phyloP scores from a whole-genome alignment of 2,888 invertebrate genomes.

The Phanerotoma sp. region DNA sequence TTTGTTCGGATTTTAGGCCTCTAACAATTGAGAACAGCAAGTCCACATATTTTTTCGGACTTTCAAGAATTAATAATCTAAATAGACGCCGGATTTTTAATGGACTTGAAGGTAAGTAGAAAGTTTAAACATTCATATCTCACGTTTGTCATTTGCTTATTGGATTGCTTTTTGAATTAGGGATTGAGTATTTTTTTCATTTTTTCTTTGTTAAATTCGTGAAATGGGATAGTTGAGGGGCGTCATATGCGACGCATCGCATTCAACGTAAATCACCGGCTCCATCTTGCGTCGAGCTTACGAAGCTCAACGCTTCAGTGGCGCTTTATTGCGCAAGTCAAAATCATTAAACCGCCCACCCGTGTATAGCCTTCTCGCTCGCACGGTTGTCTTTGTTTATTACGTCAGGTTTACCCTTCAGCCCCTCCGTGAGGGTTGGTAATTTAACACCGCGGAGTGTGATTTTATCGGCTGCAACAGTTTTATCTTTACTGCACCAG shows the following conservation, averaged over 20 bases:
- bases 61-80: too few relatives aligned
- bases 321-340: slow-evolving; percentile 26
- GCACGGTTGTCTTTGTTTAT: neutral
- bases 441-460: slow-evolving; percentile 34
- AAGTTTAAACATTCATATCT: too few relatives aligned
- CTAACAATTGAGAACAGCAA: too few relatives aligned
- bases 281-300: slow-evolving; percentile 44
- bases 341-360: slow-evolving; percentile 31
- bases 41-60: too few relatives aligned
- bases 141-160: too few relatives aligned
- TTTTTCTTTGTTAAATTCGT: neutral
- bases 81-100: too few relatives aligned
- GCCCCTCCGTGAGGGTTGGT: slow-evolving; percentile 25
- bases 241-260: neutral
- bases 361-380: neutral
- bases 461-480: slow-evolving; percentile 51
- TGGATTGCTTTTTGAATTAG: too few relatives aligned
- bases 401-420: neutral
- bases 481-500: slow-evolving; percentile 9
- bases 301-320: slow-evolving; percentile 29
- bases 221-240: neutral
- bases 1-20: too few relatives aligned
- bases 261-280: slow-evolving; percentile 36
- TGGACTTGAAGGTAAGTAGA: too few relatives aligned
- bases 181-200: too few relatives aligned